Percentiles rank a stretch among this genome's conserved stretches.
These are phyloP conservation scores for Ailurus styani DNA, from an alignment of 2,113 vertebrate genomes.

Conservation along the genomic window DNA sequence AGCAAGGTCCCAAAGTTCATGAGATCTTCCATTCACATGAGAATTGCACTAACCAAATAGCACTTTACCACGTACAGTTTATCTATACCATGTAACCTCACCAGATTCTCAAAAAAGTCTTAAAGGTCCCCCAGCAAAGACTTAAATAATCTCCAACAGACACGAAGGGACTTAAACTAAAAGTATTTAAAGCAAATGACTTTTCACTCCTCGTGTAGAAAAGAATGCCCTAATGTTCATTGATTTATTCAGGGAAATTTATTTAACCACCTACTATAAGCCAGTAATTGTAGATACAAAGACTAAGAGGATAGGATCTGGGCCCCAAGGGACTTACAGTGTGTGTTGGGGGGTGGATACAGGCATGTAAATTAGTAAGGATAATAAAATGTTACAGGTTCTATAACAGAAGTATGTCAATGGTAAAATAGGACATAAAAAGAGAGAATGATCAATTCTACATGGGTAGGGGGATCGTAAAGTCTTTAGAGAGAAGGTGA, in stretches of 20 bases:
- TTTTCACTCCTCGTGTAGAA: background rate
- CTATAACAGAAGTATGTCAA: background rate
- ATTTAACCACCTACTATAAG: background rate
- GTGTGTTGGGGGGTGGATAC: background rate
- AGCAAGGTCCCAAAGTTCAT: background rate
- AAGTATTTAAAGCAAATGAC: background rate
- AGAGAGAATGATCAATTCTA: background rate
- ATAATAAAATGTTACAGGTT: slow-evolving; percentile 37
- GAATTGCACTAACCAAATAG: background rate
- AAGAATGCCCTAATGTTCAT: background rate
- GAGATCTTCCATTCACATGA: background rate
- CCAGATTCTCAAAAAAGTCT: background rate
- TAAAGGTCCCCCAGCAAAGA: background rate
- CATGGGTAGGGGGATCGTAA: background rate
- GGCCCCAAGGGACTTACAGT: background rate
- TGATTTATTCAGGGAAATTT: background rate
- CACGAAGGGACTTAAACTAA: background rate
- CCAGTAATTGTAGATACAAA: background rate
- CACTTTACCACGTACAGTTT: background rate
- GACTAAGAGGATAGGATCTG: background rate
- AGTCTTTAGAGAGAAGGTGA: slow-evolving; percentile 45
- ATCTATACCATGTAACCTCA: background rate
- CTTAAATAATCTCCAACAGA: background rate
- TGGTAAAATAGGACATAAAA: slow-evolving; percentile 32
- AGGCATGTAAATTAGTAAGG: slow-evolving; percentile 22